Evolutionary conservation across 2,888 invertebrate genomes (phyloP), one percentile per base, ranked within the genome.

Genomic region (Philaethria dido): DNA sequence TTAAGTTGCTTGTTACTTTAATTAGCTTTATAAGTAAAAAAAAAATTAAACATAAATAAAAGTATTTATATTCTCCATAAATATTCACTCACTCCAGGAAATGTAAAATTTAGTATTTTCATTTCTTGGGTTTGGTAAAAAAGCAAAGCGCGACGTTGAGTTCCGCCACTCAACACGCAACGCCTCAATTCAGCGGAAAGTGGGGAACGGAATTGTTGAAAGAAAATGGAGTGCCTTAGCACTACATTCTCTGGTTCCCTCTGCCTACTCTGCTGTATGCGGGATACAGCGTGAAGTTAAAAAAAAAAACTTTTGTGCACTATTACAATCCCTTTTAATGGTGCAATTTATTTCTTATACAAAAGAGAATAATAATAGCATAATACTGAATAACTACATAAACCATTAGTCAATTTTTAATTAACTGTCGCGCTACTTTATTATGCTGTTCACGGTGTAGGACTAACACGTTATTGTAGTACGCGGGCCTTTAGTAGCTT

Each of bases 391-490:
- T 33, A 45, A 45, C 44, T 45, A 45, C 45, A 29, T 44, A 29
- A 22, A 18, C 45, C 69, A 69, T 69, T 69, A 61, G 54, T 69
- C 66, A 69, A 63, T 61, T 69, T 57, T 63, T 66, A 66, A 66
- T 69, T 66, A 66, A 44, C 67, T 64, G 61, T 67, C 44, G 48
- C 29, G 39, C 20, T 61, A 54, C 39, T 66, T 66, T 64, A 47
- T 50, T 62, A 69, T 62, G 29, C 64, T 33, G 62, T 39, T 13
- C 22, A 61, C 57, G 64, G 22, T 25, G 54, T 25, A 52, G 45
- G 52, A 59, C 50, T 50, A 59, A 36, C 36, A 22, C 22, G 47
- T 57, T 25, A 11, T 1, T 57, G 14, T 22, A 29, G 18, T 18
- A 57, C 39, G n/a, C 36, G 11, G 22, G 44, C 47, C 36, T 57